These are phyloP conservation scores for Hoplodrina ambigua DNA, from an alignment of 2,888 invertebrate species.

Conservation along the genomic window DNA sequence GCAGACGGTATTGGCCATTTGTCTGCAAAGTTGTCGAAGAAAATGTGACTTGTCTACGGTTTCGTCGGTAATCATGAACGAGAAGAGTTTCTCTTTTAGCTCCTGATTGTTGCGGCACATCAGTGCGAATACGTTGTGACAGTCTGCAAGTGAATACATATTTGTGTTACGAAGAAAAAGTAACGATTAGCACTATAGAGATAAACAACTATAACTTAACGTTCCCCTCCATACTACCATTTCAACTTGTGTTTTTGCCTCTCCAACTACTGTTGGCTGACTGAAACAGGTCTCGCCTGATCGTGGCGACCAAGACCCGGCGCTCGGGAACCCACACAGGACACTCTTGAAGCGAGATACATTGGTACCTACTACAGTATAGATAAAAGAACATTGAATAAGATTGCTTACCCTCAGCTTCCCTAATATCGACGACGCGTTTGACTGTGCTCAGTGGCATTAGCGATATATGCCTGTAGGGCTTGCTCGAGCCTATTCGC, in stretches of 20 bases:
- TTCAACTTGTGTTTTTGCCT: no score
- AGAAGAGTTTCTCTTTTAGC: slow-evolving; percentile 96
- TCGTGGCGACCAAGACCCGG: neutral
- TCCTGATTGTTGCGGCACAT: slow-evolving; percentile 96
- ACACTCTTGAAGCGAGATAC: neutral
- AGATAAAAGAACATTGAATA: neutral
- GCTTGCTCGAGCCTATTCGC: slow-evolving; percentile 93
- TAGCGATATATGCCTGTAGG: slow-evolving; percentile 97
- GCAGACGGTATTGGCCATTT: slow-evolving; percentile 98
- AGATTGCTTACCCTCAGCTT: slow-evolving; percentile 92
- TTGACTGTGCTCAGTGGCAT: slow-evolving; percentile 97
- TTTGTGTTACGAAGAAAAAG: neutral
- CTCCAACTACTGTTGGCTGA: no score
- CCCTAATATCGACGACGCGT: slow-evolving; percentile 97
- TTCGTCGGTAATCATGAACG: slow-evolving; percentile 96
- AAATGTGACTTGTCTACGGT: slow-evolving; percentile 95
- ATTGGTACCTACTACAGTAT: neutral
- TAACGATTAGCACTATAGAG: neutral
- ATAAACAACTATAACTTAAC: no score
- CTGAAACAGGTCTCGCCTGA: no score
- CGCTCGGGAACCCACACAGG: neutral
- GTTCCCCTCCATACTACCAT: no score
- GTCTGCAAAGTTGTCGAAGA: slow-evolving; percentile 95
- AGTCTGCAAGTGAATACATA: slow-evolving; percentile 89
- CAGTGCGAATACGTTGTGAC: slow-evolving; percentile 97